phyloP scores from a whole-genome alignment of 2,113 vertebrate genomes.

The Holacanthus passer region DNA sequence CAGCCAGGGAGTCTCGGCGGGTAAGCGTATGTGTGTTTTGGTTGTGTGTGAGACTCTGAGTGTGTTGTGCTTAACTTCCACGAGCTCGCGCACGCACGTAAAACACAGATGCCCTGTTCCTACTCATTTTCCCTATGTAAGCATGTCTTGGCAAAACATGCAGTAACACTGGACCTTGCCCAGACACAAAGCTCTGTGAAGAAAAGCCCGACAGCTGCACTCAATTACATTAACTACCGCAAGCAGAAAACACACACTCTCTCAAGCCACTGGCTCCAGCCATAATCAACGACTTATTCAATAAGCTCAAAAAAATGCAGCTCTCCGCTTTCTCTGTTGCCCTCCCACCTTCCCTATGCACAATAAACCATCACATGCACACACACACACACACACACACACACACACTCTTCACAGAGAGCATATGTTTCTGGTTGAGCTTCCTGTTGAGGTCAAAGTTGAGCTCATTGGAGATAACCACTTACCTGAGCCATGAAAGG shows the following conservation, averaged over 20 bases:
- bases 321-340: slow-evolving; percentile 42
- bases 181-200: slow-evolving; percentile 75
- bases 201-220: slow-evolving; percentile 78
- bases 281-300: slow-evolving; percentile 81
- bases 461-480: slow-evolving; percentile 21
- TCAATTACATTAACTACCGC: slow-evolving; percentile 80
- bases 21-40: slow-evolving; percentile 57
- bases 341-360: not conserved
- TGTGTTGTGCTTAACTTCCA: slow-evolving; percentile 55
- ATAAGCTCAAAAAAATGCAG: slow-evolving; percentile 76
- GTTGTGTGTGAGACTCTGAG: slow-evolving; percentile 33
- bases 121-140: slow-evolving; percentile 68
- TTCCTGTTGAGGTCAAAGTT: slow-evolving; percentile 67
- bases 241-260: slow-evolving; percentile 68
- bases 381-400: slow-evolving; percentile 26
- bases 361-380: slow-evolving; percentile 23
- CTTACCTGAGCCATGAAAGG: slow-evolving; percentile 53
- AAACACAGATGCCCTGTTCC: slow-evolving; percentile 74
- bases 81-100: slow-evolving; percentile 25
- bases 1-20: slow-evolving; percentile 51
- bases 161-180: slow-evolving; percentile 64
- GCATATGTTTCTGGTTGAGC: slow-evolving; percentile 37
- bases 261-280: slow-evolving; percentile 74
- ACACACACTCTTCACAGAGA: slow-evolving; percentile 35
- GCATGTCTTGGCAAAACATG: slow-evolving; percentile 71